Conservation (phyloP, 2,888 invertebrate genomes). For the Dioctria rufipes region DNA sequence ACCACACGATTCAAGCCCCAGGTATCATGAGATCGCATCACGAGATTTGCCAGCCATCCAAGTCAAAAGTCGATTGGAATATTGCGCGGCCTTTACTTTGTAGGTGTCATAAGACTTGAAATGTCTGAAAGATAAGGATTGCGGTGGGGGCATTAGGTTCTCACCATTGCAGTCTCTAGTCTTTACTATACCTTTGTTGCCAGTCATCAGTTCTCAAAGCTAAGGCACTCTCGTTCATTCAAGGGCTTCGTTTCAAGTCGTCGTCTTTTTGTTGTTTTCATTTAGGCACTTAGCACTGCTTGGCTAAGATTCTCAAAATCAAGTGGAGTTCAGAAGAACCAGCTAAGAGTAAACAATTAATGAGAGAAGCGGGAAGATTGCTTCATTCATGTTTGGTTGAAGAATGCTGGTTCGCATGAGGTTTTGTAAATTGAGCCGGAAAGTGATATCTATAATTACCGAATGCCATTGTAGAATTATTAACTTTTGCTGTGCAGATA, state of each 20-base stretch:
- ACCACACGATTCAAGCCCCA: background rate
- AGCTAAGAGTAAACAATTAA: background rate
- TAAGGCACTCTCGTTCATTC: background rate
- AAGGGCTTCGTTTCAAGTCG: background rate
- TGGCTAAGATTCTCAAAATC: constrained; percentile 5
- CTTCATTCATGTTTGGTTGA: constrained; percentile 7
- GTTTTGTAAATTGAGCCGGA: background rate
- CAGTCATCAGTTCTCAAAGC: constrained; percentile 1
- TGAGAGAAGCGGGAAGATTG: background rate
- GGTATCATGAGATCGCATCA: background rate
- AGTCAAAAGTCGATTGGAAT: constrained; percentile 5
- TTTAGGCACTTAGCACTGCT: constrained; percentile 1
- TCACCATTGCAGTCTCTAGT: background rate
- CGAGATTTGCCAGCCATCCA: background rate
- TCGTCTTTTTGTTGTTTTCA: background rate
- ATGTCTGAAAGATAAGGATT: background rate
- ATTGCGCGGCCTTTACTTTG: background rate
- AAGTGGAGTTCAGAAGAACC: constrained; percentile 1
- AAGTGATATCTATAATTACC: constrained; percentile 1
- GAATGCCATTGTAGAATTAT: background rate
- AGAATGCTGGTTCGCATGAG: background rate
- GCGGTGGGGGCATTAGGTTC: background rate
- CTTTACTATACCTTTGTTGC: background rate
- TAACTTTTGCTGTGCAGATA: no score
- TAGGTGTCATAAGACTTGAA: background rate